Evolutionary conservation across 2,797 vertebrate genomes (phyloP).

Genomic region (Enteromius afrohamiltoni): DNA sequence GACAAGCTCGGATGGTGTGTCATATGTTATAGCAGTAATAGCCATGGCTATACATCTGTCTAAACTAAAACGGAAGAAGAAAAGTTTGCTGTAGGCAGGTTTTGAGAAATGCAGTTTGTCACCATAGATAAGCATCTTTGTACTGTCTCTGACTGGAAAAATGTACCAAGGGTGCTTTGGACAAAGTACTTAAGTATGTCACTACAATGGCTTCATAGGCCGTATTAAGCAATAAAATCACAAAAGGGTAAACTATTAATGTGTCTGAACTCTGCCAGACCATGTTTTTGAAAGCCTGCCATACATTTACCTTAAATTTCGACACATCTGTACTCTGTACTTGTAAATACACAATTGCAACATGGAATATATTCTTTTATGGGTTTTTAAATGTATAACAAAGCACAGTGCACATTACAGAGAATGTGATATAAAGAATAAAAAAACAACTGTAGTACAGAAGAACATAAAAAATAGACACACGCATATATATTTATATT

Average conservation of each 20-base stretch:
- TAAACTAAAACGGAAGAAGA: neutral
- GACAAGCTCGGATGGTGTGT: neutral
- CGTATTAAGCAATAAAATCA: too few species aligned
- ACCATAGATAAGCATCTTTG: neutral
- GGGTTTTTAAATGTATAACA: neutral
- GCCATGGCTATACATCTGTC: too few species aligned
- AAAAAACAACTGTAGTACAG: neutral
- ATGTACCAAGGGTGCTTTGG: neutral
- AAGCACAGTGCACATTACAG: neutral
- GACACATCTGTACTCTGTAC: neutral
- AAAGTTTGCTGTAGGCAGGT: slow-evolving; percentile 5
- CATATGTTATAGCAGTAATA: neutral
- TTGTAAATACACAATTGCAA: neutral
- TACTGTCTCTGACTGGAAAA: neutral
- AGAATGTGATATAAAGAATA: neutral
- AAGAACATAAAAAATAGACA: neutral
- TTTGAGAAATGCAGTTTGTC: neutral
- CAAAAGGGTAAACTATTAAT: too few species aligned
- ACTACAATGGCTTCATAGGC: neutral
- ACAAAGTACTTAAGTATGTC: neutral
- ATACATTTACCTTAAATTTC: neutral
- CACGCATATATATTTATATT: too few species aligned
- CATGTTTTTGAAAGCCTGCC: neutral
- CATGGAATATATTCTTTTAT: neutral
- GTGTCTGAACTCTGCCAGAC: neutral